Conservation (phyloP, 2,888 invertebrate species). For the Yponomeuta evonymella region DNA sequence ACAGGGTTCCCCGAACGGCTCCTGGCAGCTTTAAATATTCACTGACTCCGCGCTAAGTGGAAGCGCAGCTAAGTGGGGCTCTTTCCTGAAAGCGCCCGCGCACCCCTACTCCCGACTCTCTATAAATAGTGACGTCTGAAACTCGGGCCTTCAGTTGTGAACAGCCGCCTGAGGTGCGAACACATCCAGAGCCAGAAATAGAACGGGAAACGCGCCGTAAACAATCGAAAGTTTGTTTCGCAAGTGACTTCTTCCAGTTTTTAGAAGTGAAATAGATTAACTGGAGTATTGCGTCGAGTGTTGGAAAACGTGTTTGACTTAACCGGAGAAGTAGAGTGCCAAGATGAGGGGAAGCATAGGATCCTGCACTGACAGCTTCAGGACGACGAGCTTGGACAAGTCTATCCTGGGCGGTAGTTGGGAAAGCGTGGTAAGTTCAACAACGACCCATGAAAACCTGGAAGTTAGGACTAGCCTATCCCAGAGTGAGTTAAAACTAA, state of each 20-base stretch:
- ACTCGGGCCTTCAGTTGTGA: slow-evolving; percentile 63
- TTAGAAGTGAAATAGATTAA: not conserved
- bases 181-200: slow-evolving; percentile 22
- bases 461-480: no score
- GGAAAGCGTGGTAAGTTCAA: slow-evolving; percentile 69
- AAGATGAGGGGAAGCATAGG: slow-evolving; percentile 14
- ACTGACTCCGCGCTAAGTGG: slow-evolving; percentile 63
- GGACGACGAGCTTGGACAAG: slow-evolving; percentile 63
- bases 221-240: slow-evolving; percentile 1
- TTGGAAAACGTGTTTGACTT: not conserved
- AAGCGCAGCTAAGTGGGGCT: slow-evolving; percentile 38
- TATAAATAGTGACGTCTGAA: slow-evolving; percentile 68
- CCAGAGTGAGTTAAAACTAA: no score
- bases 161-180: slow-evolving; percentile 44
- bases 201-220: not conserved
- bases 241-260: slow-evolving; percentile 30
- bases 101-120: slow-evolving; percentile 39
- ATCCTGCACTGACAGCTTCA: slow-evolving; percentile 12
- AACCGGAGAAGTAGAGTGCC: not conserved
- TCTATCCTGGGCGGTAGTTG: slow-evolving; percentile 64
- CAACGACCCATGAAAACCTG: not conserved
- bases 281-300: slow-evolving; percentile 29
- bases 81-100: slow-evolving; percentile 58
- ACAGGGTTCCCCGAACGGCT: slow-evolving; percentile 67
- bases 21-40: slow-evolving; percentile 47